phyloP scores from a whole-genome alignment of 2,797 vertebrate species.

The Gobio occitaniae region DNA sequence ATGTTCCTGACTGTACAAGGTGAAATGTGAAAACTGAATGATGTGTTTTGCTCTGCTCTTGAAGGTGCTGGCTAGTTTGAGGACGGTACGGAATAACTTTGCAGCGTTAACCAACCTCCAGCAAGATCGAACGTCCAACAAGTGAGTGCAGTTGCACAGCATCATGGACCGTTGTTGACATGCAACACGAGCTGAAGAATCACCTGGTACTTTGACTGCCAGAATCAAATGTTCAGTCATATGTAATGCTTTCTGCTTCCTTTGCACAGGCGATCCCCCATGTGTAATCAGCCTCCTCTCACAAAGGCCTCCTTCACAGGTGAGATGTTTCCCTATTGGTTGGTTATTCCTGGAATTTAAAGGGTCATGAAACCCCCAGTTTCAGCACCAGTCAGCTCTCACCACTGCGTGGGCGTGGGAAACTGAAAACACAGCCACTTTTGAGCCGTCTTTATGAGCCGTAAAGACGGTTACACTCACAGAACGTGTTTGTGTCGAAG shows the following conservation, averaged over 20 bases:
- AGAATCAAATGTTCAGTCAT: neutral
- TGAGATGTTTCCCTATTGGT: slow-evolving; percentile 65
- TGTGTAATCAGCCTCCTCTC: slow-evolving; percentile 88
- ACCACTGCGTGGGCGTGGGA: too few relatives aligned
- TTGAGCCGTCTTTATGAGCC: too few relatives aligned
- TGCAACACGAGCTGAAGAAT: neutral
- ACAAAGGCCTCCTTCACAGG: slow-evolving; percentile 89
- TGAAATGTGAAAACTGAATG: neutral
- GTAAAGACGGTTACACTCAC: too few relatives aligned
- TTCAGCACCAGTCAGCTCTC: too few relatives aligned
- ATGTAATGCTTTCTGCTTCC: slow-evolving; percentile 20
- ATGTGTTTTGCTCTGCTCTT: slow-evolving; percentile 47
- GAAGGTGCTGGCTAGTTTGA: slow-evolving; percentile 87
- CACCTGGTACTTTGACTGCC: neutral
- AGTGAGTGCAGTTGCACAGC: slow-evolving; percentile 72
- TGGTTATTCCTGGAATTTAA: neutral
- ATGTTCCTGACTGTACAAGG: too few relatives aligned
- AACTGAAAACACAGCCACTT: too few relatives aligned
- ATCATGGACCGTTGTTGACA: too few relatives aligned
- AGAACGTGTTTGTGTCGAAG: too few relatives aligned
- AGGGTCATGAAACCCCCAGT: neutral
- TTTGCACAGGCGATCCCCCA: slow-evolving; percentile 81
- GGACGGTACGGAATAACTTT: slow-evolving; percentile 90
- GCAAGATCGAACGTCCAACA: slow-evolving; percentile 87
- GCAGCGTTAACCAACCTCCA: slow-evolving; percentile 88